These are phyloP conservation scores for Habropoda laboriosa DNA, from an alignment of 1,140 invertebrate genomes.

Conservation along the genomic window DNA sequence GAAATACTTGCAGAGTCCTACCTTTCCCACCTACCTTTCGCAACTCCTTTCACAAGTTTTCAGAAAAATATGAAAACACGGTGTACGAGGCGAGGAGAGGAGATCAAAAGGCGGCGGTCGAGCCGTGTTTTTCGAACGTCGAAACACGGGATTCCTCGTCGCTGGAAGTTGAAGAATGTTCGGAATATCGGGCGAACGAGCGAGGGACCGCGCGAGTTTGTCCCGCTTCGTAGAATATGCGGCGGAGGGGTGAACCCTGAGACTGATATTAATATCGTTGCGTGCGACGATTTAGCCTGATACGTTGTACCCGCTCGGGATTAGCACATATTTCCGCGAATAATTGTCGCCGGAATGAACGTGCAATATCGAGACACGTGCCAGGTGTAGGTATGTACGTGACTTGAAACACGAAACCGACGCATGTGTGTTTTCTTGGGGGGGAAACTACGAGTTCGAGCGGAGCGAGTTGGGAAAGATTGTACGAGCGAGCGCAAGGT, in stretches of 20 bases:
- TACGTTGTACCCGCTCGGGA: neutral
- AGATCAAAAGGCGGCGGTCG: constrained; percentile 23
- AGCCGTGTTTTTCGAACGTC: constrained; percentile 11
- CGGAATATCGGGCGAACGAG: constrained; percentile 12
- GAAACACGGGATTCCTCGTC: constrained; percentile 14
- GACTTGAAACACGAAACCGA: neutral
- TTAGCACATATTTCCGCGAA: neutral
- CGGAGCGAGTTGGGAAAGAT: too few species aligned
- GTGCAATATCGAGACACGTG: neutral
- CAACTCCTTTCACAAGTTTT: constrained; percentile 16
- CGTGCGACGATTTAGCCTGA: neutral
- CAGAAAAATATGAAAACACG: constrained; percentile 34
- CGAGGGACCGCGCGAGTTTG: neutral
- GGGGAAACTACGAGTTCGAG: too few species aligned
- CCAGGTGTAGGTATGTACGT: neutral
- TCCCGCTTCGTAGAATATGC: neutral
- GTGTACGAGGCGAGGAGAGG: neutral
- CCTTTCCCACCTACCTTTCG: neutral
- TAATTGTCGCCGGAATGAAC: neutral
- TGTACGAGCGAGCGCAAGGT: too few species aligned
- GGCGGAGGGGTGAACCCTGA: neutral
- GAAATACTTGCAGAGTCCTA: neutral
- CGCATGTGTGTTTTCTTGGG: neutral
- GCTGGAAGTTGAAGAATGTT: constrained; percentile 37
- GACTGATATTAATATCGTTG: constrained; percentile 17